Evolutionary conservation across 2,113 vertebrate species (phyloP).

Genomic region (Hippocampus abdominalis): DNA sequence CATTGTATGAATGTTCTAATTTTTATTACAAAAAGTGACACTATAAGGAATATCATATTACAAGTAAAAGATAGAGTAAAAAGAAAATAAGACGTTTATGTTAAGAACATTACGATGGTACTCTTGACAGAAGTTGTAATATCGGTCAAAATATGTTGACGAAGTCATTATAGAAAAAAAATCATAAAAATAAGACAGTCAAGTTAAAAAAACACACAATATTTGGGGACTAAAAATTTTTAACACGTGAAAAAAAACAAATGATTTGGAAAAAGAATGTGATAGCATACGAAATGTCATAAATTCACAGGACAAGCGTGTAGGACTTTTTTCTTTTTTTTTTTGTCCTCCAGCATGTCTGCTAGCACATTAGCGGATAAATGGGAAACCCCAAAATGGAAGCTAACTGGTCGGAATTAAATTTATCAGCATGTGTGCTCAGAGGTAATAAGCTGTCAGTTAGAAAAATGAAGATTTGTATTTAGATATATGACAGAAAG

Average conservation of each 20-base stretch:
- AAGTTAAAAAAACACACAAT: too few species aligned
- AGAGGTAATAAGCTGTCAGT: slow-evolving; percentile 81
- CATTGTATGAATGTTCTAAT: too few species aligned
- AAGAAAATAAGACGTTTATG: not conserved
- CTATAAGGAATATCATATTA: too few species aligned
- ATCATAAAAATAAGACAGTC: too few species aligned
- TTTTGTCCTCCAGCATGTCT: slow-evolving; percentile 45
- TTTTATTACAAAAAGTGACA: too few species aligned
- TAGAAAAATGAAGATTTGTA: slow-evolving; percentile 79
- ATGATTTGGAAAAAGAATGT: not conserved
- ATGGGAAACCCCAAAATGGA: slow-evolving; percentile 74
- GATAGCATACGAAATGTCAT: not conserved
- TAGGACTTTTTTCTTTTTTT: slow-evolving; percentile 29
- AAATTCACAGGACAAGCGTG: not conserved
- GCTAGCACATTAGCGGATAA: slow-evolving; percentile 70
- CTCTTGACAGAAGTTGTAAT: too few species aligned
- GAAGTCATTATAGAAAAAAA: too few species aligned
- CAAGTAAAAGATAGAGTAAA: too few species aligned
- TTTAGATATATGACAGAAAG: slow-evolving; percentile 79
- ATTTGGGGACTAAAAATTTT: too few species aligned
- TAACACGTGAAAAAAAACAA: too few species aligned
- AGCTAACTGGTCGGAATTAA: slow-evolving; percentile 76
- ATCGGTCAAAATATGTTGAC: too few species aligned
- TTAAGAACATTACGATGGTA: not conserved
- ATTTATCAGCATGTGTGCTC: slow-evolving; percentile 79